These are phyloP conservation scores for Rattus norvegicus DNA, from an alignment of 2,113 vertebrate species.

Conservation along the genomic window GRCr8 NC_086026.1:76545501-76546000, in stretches of 20 bases:
- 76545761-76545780: background rate
- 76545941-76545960: background rate
- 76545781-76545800: background rate
- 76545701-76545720: background rate
- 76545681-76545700: background rate
- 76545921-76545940: background rate
- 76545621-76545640: background rate
- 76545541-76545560: background rate
- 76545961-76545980: background rate
- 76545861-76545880: background rate
- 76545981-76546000: background rate
- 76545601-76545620: constrained; percentile 11
- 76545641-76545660: background rate
- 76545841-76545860: background rate
- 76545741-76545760: background rate
- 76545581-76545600: background rate
- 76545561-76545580: background rate
- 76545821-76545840: background rate
- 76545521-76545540: constrained; percentile 40
- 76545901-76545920: background rate
- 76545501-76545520: background rate
- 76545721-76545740: background rate
- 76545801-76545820: constrained; percentile 14
- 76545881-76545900: background rate
- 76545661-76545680: background rate